Conservation (phyloP, 2,113 vertebrate species). For the Sylvietta virens region DNA sequence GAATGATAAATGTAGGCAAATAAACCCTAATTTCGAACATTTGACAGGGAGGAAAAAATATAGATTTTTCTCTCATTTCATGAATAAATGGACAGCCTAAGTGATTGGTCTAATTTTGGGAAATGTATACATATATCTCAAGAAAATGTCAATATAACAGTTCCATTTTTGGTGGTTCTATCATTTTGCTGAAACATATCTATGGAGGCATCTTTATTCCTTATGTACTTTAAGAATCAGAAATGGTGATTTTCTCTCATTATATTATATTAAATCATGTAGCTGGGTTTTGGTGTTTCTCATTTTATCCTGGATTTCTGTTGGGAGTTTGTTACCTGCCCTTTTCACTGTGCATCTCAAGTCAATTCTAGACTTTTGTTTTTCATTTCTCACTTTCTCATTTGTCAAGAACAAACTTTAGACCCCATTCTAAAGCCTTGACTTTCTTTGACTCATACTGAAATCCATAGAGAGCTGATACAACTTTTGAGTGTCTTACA, state of each 20-base stretch:
- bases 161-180: not conserved
- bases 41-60: not conserved
- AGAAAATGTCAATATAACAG: not conserved
- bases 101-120: not conserved
- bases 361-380: not conserved
- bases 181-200: not conserved
- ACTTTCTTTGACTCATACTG: not conserved
- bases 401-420: not conserved
- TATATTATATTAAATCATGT: rapidly evolving
- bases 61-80: not conserved
- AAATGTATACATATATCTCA: not conserved
- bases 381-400: not conserved
- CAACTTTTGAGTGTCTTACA: not conserved
- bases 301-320: not conserved
- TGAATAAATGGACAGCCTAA: not conserved
- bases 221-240: not conserved
- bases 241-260: not conserved
- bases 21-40: not conserved
- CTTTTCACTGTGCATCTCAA: not conserved
- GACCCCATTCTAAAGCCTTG: not conserved
- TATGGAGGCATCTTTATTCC: not conserved
- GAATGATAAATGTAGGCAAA: not conserved
- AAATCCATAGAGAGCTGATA: not conserved
- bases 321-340: not conserved
- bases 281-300: not conserved